Base-by-base conservation (phyloP, 1,140 invertebrate genomes). In the Rhyacophila brunnea region DNA sequence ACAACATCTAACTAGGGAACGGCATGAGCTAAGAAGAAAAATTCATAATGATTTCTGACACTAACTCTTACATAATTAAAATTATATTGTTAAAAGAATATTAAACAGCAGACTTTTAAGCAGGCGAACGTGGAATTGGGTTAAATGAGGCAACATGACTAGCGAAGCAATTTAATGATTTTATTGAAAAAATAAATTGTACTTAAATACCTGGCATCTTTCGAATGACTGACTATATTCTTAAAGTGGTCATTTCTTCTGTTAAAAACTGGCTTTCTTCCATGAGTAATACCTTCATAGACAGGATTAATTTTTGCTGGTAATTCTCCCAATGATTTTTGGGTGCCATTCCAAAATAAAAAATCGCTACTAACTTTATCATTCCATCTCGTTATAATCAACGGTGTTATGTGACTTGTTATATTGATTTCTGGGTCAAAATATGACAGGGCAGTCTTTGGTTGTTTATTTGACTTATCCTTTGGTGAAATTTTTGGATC, bases 351-450 rank as follows among this genome's bases (percentile, higher is more conserved):
- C 57, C 57, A 59, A 19, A 59, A 53, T 53, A 59, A 53, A 10
- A 18, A 52, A 14, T 47, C 32, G 23, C 28, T 28, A 7, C 32
- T 17, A 1, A 7, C 19, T 20, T 50, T 40, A n/a, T 3, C 1
- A 14, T 43, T 42, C 4, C 18, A n/a, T 52, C 14, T 45, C 2
- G 43, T 40, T 38, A 59, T 53, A 43, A 59, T 52, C 6, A 34
- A 17, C 2, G 42, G 14, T 34, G 49, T 52, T 2, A 59, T 32
- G 19, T 35, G 11, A n/a, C 28, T 40, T 9, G 36, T 7, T 15
- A 45, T 28, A 52, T 59, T 53, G 1, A 59, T 53, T 17, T 59
- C 57, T 11, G 19, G 34, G 46, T 59, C 57, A 47, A 59, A 59
- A 59, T 59, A 59, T 10, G 45, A 35, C 23, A 59, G 47, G 18